Evolutionary conservation across 2,113 vertebrate genomes (phyloP).

Genomic region (Mesembrinibis cayennensis): DNA sequence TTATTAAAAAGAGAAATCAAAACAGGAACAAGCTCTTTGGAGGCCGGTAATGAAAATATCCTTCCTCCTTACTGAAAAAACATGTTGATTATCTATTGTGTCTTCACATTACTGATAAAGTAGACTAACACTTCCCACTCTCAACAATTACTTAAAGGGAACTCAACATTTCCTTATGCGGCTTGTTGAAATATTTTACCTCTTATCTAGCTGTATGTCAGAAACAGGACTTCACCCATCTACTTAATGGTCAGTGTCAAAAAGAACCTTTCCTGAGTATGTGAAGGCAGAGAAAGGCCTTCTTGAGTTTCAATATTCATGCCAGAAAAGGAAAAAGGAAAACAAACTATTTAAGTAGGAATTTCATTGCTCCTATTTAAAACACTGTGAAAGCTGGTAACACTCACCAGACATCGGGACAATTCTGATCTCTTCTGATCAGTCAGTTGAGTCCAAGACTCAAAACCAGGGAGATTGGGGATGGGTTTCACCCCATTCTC

Average conservation of each 20-base stretch:
- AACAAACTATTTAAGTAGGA: neutral
- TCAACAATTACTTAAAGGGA: neutral
- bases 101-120: neutral
- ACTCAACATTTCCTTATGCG: neutral
- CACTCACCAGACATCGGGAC: neutral
- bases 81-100: neutral
- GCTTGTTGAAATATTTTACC: neutral
- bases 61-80: slow-evolving; percentile 18
- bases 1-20: slow-evolving; percentile 18
- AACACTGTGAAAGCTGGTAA: neutral
- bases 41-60: slow-evolving; percentile 3
- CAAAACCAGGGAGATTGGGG: neutral
- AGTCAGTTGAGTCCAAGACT: neutral
- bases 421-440: neutral
- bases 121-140: neutral
- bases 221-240: neutral
- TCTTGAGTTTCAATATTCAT: neutral
- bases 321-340: neutral
- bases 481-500: neutral
- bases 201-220: neutral
- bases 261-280: neutral
- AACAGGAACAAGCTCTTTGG: slow-evolving; percentile 31
- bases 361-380: neutral
- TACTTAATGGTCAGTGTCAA: neutral
- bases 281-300: neutral